Conservation (phyloP, 2,888 invertebrate genomes). For the Dorcus parallelipipedus region DNA sequence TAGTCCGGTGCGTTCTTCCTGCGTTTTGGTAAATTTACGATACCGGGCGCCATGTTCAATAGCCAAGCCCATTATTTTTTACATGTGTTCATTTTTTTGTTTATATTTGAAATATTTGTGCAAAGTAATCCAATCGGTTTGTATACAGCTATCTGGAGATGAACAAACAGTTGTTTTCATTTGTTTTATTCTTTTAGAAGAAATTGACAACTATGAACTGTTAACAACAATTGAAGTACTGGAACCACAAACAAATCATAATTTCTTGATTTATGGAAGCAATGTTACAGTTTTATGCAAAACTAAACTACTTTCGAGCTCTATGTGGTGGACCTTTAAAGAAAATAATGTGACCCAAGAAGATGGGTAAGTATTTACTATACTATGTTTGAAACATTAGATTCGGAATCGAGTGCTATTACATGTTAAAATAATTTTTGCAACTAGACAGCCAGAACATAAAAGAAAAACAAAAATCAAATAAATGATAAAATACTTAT, state of each 20-base stretch:
- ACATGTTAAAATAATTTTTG: too few species aligned
- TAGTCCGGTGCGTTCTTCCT: not conserved
- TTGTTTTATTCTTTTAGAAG: conserved; percentile 11
- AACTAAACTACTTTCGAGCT: conserved; percentile 50
- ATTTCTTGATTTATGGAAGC: conserved; percentile 45
- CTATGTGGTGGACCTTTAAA: conserved; percentile 59
- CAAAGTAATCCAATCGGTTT: conserved; percentile 8
- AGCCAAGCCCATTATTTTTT: conserved; percentile 48
- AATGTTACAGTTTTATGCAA: conserved; percentile 56
- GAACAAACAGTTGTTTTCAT: not conserved
- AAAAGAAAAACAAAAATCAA: too few species aligned
- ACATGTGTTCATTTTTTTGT: conserved; percentile 38
- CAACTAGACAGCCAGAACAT: too few species aligned
- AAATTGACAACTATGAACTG: conserved; percentile 34
- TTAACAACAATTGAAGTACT: conserved; percentile 44
- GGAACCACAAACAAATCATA: conserved; percentile 33
- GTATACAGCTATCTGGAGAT: not conserved
- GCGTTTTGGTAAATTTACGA: not conserved
- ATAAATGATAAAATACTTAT: too few species aligned
- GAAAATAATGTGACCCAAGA: conserved; percentile 55
- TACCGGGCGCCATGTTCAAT: conserved; percentile 43
- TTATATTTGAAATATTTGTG: conserved; percentile 22
- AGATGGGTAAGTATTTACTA: conserved; percentile 47
- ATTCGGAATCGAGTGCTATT: too few species aligned
- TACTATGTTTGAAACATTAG: not conserved